phyloP scores from a whole-genome alignment of 2,113 vertebrate species.

The Athene cunicularia region DNA sequence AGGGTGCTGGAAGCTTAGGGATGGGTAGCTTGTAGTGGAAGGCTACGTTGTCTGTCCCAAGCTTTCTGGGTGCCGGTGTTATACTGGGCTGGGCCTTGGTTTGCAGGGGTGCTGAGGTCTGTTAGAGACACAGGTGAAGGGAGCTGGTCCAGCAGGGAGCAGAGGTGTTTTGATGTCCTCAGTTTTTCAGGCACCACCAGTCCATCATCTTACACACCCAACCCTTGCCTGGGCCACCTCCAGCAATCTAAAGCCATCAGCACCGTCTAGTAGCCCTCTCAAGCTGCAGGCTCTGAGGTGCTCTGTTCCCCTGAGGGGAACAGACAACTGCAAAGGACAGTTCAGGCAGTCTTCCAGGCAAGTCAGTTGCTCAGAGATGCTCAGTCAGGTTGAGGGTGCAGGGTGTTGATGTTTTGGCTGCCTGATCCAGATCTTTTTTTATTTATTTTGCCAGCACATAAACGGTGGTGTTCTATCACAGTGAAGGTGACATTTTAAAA shows the following conservation, averaged over 20 bases:
- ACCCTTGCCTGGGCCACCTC: neutral
- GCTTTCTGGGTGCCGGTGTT: neutral
- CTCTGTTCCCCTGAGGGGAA: neutral
- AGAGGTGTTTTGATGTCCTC: neutral
- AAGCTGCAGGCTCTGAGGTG: neutral
- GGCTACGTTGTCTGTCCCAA: neutral
- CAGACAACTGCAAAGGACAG: neutral
- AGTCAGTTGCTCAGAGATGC: neutral
- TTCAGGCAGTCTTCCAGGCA: neutral
- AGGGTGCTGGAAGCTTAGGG: neutral
- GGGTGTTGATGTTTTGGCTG: neutral
- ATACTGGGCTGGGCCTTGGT: neutral
- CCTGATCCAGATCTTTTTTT: neutral
- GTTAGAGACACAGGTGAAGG: neutral
- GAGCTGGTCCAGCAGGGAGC: neutral
- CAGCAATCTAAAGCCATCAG: neutral
- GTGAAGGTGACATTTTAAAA: neutral
- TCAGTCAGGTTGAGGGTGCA: neutral
- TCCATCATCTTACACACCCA: neutral
- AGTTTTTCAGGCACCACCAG: neutral
- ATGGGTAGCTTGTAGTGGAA: rapidly evolving
- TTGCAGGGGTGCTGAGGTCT: neutral
- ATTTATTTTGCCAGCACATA: neutral
- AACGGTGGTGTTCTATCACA: neutral
- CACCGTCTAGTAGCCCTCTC: neutral